Evolutionary conservation across 2,113 vertebrate species (phyloP), one percentile per base, ranked within the genome.

Genomic region (Colaptes auratus): DNA sequence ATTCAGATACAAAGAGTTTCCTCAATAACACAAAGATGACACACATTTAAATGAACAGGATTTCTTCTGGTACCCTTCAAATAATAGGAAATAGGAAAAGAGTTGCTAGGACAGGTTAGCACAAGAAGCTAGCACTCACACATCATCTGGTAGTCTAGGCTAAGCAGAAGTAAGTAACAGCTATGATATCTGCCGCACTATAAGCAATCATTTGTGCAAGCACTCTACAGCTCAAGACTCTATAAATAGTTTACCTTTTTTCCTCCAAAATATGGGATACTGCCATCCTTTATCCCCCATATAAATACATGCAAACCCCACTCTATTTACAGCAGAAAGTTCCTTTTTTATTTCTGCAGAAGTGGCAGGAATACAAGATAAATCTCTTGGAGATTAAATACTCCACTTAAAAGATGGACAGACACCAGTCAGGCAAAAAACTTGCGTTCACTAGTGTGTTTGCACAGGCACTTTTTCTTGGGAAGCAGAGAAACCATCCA

Each of bases 381-480:
- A 72, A 7, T 28, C 10, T 48, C 31, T 23, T 85, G 30, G 76
- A 88, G 27, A 76, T 25, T 2, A 70, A 92, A 63, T 18, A 82
- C 11, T 80, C 24, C n/a, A 63, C 9, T 46, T 23, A 58, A 63
- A 82, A 86, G 24, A 16, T 39, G 15, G 31, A 75, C 23, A 73
- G 36, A 53, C 17, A 75, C 5, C 67, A 58, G 50, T 6, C 9
- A 52, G 24, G 8, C 1, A 1, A 81, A 92, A 83, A 63, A 20
- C 27, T 36, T 12, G 7, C 0, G 1, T 20, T 61, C 39, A 42
- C 13, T 8, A 48, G 8, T 2, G 1, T 23, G 15, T 63, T 50
- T 63, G 14, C 28, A 59, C 28, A 19, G 3, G 7, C 5, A 52
- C 65, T 21, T 85, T 65, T 79, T 85, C 23, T 58, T 33, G 1